Percentiles rank a stretch among this genome's conserved stretches.
Conservation (phyloP, 30 jellyfish, hydroid and myxozoan genomes). For the Aurelia aurita complex sp. Pacific region DNA sequence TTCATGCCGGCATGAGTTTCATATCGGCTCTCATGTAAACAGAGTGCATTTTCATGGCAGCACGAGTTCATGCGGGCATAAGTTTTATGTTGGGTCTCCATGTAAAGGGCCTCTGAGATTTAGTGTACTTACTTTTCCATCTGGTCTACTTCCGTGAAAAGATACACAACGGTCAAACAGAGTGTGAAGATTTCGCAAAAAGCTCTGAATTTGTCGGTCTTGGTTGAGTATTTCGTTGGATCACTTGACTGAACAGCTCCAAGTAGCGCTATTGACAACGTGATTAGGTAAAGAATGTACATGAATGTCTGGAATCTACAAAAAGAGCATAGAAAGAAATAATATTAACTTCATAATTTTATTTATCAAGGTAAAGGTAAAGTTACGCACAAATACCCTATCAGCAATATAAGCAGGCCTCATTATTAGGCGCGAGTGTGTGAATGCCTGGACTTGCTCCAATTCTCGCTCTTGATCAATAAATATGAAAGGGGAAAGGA, state of each 20-base stretch:
- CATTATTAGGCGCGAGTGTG: neutral
- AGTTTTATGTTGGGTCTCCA: no score
- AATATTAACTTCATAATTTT: no score
- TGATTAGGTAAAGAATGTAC: constrained; percentile 61
- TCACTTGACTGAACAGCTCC: constrained; percentile 49
- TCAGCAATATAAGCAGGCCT: no score
- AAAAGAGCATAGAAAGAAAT: neutral
- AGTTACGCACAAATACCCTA: no score
- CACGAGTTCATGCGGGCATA: no score
- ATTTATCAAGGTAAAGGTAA: no score
- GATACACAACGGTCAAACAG: constrained; percentile 50
- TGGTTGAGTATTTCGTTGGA: constrained; percentile 30
- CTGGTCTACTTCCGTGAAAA: constrained; percentile 76
- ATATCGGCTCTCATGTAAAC: no score
- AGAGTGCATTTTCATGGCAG: no score
- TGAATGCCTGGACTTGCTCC: neutral
- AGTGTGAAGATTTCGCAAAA: constrained; percentile 76
- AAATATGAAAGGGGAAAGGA: neutral
- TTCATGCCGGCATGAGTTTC: no score
- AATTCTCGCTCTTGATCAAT: neutral
- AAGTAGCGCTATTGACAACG: constrained; percentile 67
- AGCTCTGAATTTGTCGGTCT: constrained; percentile 51
- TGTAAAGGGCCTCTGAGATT: neutral
- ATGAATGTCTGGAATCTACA: constrained; percentile 51
- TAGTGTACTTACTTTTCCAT: constrained; percentile 76